Conservation (phyloP, 2,797 vertebrate species). For the Botia kubotai region DNA sequence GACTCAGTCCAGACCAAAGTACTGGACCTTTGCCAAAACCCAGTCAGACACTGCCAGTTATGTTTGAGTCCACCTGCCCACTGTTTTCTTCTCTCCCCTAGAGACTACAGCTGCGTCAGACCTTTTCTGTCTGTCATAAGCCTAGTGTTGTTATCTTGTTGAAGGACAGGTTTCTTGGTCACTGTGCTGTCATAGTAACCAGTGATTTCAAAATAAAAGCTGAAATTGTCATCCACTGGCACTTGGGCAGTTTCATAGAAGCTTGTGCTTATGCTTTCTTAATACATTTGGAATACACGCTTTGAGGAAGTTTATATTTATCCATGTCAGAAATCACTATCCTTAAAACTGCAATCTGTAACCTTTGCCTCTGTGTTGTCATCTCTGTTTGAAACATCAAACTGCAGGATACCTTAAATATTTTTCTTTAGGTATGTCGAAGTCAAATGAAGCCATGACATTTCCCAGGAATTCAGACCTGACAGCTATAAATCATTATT, state of each 20-base stretch:
- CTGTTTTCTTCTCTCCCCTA: conserved; percentile 6
- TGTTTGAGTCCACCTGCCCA: conserved; percentile 48
- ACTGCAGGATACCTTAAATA: too few species aligned
- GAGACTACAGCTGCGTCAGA: conserved; percentile 21
- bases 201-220: conserved; percentile 34
- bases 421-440: too few species aligned
- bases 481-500: too few species aligned
- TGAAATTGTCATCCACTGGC: not conserved
- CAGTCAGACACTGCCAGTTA: conserved; percentile 52
- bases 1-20: conserved; percentile 37
- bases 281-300: not conserved
- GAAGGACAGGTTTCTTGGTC: conserved; percentile 33
- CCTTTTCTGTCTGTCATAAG: not conserved
- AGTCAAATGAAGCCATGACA: too few species aligned
- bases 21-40: conserved; percentile 9
- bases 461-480: too few species aligned
- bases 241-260: conserved; percentile 6
- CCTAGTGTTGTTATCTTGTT: conserved; percentile 5
- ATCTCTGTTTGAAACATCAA: too few species aligned
- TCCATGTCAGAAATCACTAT: not conserved
- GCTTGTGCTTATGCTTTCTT: conserved; percentile 2
- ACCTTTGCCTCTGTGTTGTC: too few species aligned
- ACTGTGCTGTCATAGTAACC: conserved; percentile 40
- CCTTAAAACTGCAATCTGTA: too few species aligned
- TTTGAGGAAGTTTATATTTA: too few species aligned